Percentiles rank a stretch among this genome's conserved stretches.
These are phyloP conservation scores for Piscicola geometra DNA, from an alignment of 2,888 invertebrate genomes.

Conservation along the genomic window DNA sequence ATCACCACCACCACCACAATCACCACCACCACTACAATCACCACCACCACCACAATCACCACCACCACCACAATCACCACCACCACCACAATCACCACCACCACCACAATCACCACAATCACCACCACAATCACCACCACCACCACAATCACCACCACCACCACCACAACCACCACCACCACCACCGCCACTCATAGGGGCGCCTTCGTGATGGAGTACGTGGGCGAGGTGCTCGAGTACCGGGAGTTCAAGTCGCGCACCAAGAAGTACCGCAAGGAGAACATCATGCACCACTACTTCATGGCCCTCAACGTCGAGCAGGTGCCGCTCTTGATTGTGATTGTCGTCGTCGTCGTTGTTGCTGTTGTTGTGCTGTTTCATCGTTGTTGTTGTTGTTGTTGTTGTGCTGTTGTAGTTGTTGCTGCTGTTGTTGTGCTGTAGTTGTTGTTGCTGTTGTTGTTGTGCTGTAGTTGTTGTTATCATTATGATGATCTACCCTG, in stretches of 20 bases:
- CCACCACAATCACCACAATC: too few species aligned
- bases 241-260: slow-evolving; percentile 85
- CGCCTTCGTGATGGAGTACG: slow-evolving; percentile 94
- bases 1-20: too few species aligned
- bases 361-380: not conserved
- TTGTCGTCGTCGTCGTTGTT: not conserved
- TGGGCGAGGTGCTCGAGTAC: slow-evolving; percentile 90
- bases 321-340: slow-evolving; percentile 8
- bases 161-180: too few species aligned
- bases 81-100: too few species aligned
- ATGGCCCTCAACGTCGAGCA: slow-evolving; percentile 91
- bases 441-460: not conserved
- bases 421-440: not conserved
- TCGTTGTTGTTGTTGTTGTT: not conserved
- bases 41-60: too few species aligned
- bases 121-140: too few species aligned
- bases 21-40: too few species aligned
- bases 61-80: too few species aligned
- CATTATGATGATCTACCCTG: too few species aligned
- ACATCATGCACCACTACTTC: slow-evolving; percentile 90
- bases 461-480: not conserved
- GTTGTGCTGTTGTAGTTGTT: not conserved
- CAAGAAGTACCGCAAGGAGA: slow-evolving; percentile 79
- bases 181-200: slow-evolving; percentile 62
- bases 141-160: too few species aligned